Evolutionary conservation across 1,140 invertebrate species (phyloP), one percentile per base, ranked within the genome.

Genomic region (Zaprionus nigranus): DNA sequence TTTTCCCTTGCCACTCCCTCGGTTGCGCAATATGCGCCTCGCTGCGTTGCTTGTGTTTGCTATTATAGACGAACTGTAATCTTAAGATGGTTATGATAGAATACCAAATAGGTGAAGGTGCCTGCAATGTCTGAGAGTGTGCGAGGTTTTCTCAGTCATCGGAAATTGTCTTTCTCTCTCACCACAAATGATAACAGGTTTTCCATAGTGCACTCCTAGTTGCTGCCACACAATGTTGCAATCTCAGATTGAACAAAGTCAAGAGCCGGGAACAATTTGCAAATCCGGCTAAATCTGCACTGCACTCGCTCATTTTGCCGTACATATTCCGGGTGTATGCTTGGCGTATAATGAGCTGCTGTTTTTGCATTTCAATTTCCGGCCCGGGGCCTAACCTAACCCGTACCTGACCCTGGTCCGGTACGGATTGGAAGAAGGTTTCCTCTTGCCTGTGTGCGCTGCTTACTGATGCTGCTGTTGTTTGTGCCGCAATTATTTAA

Each of bases 281-380:
- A 40, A 61, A 36, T 63, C 49, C 17, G 26, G 54, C 53, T 24
- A 46, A 11, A 15, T 49, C 36, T 53, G 34, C 66, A 53, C 24
- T 56, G 46, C 62, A 40, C 12, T 17, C 20, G 17, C 15, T n/a
- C 11, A 49, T 24, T 58, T 54, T 67, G 12, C 38, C 57, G 49
- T 57, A 9, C n/a, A 53, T 49, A 60, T 58, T 68, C 28, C 69
- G 58, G 79, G 81, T 82, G 68, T 85, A 85, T 69, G 75, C 81
- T 66, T 66, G 82, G 73, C 86, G 86, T 90, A 90, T 90, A 90
- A 90, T 85, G 86, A 85, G 82, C 82, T 90, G 68, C 82, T 90
- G 79, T 85, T 90, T 90, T 85, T 90, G 88, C 86, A 90, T 90
- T 85, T 86, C 82, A 90, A 90, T 90, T 90, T 90, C 85, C 85